phyloP scores from a whole-genome alignment of 2,113 vertebrate genomes.

The Hemichromis elongatus region DNA sequence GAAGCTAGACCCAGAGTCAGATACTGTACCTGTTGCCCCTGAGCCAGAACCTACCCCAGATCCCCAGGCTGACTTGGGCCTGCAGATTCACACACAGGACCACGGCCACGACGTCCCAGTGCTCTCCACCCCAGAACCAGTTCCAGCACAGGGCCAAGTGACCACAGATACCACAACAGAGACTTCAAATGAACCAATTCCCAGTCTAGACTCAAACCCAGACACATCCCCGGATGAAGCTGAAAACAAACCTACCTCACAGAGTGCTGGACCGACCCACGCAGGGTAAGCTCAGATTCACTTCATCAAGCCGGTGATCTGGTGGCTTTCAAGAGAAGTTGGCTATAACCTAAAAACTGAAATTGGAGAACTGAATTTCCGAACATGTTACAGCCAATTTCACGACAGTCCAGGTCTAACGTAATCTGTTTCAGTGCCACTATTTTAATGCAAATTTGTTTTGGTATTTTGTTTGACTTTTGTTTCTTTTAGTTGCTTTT shows the following conservation, averaged over 20 bases:
- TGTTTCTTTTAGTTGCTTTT: neutral
- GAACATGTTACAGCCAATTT: conserved; percentile 22
- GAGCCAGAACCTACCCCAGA: conserved; percentile 50
- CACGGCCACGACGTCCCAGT: conserved; percentile 62
- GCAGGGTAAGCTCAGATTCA: conserved; percentile 75
- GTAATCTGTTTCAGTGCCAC: neutral
- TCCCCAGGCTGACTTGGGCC: conserved; percentile 11
- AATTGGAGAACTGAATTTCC: neutral
- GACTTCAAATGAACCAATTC: neutral
- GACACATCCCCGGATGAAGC: conserved; percentile 37
- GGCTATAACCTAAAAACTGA: conserved; percentile 17
- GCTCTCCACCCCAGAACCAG: conserved; percentile 46
- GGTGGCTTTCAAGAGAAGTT: neutral
- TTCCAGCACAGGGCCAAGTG: conserved; percentile 22
- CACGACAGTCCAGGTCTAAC: neutral
- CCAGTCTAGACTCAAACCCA: conserved; percentile 5
- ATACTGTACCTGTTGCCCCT: conserved; percentile 20
- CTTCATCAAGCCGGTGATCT: neutral
- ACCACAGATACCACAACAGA: conserved; percentile 36
- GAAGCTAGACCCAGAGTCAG: conserved; percentile 22
- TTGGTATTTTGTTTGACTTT: neutral
- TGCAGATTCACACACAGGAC: conserved; percentile 5
- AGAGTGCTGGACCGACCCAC: conserved; percentile 70
- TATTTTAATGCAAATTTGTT: neutral
- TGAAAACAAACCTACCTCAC: conserved; percentile 89